phyloP scores from a whole-genome alignment of 92 coral and sea anemone genomes.

The Paramuricea clavata region DNA sequence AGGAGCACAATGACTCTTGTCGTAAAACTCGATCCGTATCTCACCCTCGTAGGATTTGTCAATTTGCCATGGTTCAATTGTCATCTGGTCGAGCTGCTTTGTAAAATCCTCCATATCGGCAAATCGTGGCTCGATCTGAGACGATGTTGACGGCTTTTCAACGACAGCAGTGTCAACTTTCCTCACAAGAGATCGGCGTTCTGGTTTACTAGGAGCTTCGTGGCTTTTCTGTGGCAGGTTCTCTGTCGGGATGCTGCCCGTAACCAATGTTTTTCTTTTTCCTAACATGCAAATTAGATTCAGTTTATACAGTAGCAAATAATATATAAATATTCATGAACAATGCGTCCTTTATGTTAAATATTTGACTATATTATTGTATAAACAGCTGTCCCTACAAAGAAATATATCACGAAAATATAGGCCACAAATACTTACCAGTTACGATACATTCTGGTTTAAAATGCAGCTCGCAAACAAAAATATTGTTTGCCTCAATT shows the following conservation, averaged over 20 bases:
- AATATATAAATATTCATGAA: conserved; percentile 25
- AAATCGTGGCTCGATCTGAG: background rate
- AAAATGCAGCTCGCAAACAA: conserved; percentile 19
- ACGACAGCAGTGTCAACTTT: conserved; percentile 2
- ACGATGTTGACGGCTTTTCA: conserved; percentile 21
- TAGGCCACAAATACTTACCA: conserved; percentile 18
- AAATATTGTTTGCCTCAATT: conserved; percentile 15
- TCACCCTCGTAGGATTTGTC: conserved; percentile 17
- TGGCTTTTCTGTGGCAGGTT: conserved; percentile 9
- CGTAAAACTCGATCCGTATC: background rate
- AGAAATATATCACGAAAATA: too few species aligned
- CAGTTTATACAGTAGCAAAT: background rate
- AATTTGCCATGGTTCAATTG: conserved; percentile 15
- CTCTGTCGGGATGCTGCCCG: conserved; percentile 10
- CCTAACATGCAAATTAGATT: background rate
- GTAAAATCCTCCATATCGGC: conserved; percentile 35
- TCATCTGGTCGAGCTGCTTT: conserved; percentile 49
- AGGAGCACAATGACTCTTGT: conserved; percentile 20
- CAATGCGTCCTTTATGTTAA: background rate
- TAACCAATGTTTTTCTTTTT: conserved; percentile 14
- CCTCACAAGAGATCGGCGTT: conserved; percentile 17
- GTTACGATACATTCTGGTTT: conserved; percentile 4
- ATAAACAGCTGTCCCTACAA: too few species aligned
- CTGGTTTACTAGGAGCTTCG: conserved; percentile 10
- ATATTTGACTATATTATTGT: too few species aligned